phyloP scores from a whole-genome alignment of 92 coral and sea anemone species.

The Umimayanthus chanpuru region DNA sequence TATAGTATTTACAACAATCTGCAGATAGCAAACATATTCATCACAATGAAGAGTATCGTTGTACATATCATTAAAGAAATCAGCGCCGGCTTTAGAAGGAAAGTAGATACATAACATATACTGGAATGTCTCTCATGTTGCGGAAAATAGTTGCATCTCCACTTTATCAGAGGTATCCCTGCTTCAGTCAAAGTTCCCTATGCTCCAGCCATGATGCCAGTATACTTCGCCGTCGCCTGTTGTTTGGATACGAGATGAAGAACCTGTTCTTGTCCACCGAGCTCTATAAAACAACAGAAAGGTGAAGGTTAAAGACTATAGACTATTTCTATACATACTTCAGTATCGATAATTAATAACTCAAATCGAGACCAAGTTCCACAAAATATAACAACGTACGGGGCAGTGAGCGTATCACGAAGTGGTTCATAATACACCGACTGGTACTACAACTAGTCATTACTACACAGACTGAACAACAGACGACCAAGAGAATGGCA shows the following conservation, averaged over 20 bases:
- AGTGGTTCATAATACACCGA: no score
- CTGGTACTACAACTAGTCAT: no score
- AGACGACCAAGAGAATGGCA: no score
- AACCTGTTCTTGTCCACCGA: slow-evolving; percentile 96
- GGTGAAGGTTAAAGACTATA: background rate
- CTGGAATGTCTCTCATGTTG: background rate
- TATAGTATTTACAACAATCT: no score
- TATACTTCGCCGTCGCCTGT: slow-evolving; percentile 76
- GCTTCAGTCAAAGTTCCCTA: slow-evolving; percentile 50
- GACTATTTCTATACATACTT: no score
- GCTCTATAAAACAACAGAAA: slow-evolving; percentile 63
- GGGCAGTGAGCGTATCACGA: no score
- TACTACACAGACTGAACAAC: no score
- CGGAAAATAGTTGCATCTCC: background rate
- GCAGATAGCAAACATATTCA: background rate
- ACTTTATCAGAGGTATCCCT: background rate
- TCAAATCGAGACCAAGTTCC: no score
- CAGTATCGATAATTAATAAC: no score
- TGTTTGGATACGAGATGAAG: slow-evolving; percentile 84
- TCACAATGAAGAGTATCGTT: background rate
- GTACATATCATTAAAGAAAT: no score
- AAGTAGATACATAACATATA: no score
- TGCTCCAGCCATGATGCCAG: slow-evolving; percentile 55
- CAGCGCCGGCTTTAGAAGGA: background rate
- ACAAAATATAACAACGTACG: background rate